phyloP scores from a whole-genome alignment of 35 echinoderm and acorn worm species.

The Strongylocentrotus purpuratus region DNA sequence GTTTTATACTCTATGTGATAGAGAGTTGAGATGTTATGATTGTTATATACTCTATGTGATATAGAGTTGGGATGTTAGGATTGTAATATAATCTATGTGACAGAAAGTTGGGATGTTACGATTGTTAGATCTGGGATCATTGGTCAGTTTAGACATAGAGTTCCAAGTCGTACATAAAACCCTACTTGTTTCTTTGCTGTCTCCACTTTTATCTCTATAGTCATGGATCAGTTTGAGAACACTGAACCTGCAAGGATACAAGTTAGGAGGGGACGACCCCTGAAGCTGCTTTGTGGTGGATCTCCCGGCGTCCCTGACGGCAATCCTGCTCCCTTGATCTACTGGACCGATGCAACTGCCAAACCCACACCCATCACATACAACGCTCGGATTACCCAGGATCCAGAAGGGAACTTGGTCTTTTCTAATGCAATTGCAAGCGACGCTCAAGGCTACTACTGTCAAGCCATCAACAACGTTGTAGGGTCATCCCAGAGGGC shows the following conservation, averaged over 20 bases:
- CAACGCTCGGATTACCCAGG: constrained; percentile 50
- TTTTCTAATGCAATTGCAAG: constrained; percentile 36
- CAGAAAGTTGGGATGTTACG: background rate
- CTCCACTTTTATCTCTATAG: background rate
- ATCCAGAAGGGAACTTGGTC: constrained; percentile 53
- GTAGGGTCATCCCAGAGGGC: constrained; percentile 21
- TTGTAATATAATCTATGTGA: no score
- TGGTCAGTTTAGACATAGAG: background rate
- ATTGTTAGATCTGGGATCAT: background rate
- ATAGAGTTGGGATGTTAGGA: no score
- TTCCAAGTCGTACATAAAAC: background rate
- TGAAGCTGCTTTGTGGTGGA: background rate
- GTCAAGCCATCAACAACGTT: constrained; percentile 50
- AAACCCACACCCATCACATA: no score
- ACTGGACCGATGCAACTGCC: constrained; percentile 22
- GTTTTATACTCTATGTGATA: no score
- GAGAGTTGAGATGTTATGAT: no score
- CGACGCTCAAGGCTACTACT: constrained; percentile 51
- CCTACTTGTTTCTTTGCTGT: background rate
- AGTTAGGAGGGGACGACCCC: background rate
- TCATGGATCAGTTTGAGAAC: constrained; percentile 12
- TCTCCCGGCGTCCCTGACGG: background rate
- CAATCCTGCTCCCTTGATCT: background rate
- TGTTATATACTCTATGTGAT: background rate
- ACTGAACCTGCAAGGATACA: background rate